Percentiles rank a stretch among this genome's conserved stretches.
These are phyloP conservation scores for Malurus splendens DNA, from an alignment of 2,797 vertebrate species.

Conservation along the genomic window DNA sequence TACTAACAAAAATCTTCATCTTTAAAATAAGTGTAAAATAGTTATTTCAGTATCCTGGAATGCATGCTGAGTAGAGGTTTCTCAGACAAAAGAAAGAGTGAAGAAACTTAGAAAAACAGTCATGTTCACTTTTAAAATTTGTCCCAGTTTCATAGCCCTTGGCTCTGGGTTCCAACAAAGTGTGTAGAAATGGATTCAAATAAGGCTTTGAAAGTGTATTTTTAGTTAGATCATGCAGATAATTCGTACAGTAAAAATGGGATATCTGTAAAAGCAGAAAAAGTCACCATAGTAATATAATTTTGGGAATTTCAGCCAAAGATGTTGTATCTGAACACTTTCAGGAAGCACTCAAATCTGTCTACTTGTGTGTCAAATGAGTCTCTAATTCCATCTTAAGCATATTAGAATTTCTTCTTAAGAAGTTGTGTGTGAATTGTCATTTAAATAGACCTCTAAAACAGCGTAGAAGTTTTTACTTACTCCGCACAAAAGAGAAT, in stretches of 20 bases:
- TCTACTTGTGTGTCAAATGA: not conserved
- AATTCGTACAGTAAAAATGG: not conserved
- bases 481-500: not conserved
- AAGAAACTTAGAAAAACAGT: not conserved
- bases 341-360: not conserved
- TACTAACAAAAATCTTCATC: not conserved
- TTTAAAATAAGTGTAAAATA: not conserved
- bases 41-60: not conserved
- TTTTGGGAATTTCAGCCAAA: not conserved
- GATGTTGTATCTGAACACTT: not conserved
- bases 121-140: not conserved
- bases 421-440: not conserved
- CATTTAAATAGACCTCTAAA: not conserved
- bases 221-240: not conserved
- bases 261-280: not conserved
- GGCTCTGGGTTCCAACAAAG: not conserved
- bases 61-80: not conserved
- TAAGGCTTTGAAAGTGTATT: constrained; percentile 5
- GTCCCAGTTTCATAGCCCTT: constrained; percentile 21
- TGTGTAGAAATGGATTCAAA: not conserved
- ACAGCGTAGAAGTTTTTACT: not conserved
- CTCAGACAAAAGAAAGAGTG: not conserved
- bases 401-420: not conserved
- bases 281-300: not conserved
- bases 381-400: not conserved